phyloP scores from a whole-genome alignment of 2,113 vertebrate species.

The Macrotus californicus region DNA sequence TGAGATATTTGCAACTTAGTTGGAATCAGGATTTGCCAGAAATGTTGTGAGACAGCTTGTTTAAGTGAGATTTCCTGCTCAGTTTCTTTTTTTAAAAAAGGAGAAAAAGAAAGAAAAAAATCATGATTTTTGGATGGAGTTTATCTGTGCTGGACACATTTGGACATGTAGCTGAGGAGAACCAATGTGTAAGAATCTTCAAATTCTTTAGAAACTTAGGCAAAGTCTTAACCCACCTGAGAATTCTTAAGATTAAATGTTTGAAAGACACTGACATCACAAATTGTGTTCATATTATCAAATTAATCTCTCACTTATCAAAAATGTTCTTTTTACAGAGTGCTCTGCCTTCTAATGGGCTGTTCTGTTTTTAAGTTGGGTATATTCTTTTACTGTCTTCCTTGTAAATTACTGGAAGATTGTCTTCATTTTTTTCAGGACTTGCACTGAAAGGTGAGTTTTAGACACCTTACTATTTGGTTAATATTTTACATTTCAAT shows the following conservation, averaged over 20 bases:
- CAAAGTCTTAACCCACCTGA: conserved; percentile 37
- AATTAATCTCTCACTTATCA: conserved; percentile 15
- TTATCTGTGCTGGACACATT: conserved; percentile 65
- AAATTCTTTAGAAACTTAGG: conserved; percentile 53
- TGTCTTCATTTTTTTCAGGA: conserved; percentile 16
- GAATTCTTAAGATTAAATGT: conserved; percentile 20
- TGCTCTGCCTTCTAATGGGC: not conserved
- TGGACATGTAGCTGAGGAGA: conserved; percentile 33
- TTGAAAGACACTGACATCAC: conserved; percentile 19
- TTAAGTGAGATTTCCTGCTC: conserved; percentile 76
- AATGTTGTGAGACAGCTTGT: conserved; percentile 76
- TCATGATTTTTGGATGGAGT: conserved; percentile 60
- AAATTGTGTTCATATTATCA: conserved; percentile 30
- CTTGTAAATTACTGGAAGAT: conserved; percentile 35
- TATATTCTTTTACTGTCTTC: not conserved
- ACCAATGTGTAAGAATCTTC: not conserved
- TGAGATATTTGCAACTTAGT: conserved; percentile 74
- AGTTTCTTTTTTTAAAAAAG: conserved; percentile 68
- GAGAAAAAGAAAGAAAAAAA: conserved; percentile 50
- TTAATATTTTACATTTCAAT: conserved; percentile 69
- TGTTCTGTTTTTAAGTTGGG: conserved; percentile 11
- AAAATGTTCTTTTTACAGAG: conserved; percentile 47
- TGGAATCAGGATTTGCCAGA: conserved; percentile 72
- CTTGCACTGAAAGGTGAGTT: not conserved
- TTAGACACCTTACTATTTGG: conserved; percentile 48